Evolutionary conservation across 1,140 invertebrate species (phyloP), one percentile per base, ranked within the genome.

Genomic region (Heliothis virescens): DNA sequence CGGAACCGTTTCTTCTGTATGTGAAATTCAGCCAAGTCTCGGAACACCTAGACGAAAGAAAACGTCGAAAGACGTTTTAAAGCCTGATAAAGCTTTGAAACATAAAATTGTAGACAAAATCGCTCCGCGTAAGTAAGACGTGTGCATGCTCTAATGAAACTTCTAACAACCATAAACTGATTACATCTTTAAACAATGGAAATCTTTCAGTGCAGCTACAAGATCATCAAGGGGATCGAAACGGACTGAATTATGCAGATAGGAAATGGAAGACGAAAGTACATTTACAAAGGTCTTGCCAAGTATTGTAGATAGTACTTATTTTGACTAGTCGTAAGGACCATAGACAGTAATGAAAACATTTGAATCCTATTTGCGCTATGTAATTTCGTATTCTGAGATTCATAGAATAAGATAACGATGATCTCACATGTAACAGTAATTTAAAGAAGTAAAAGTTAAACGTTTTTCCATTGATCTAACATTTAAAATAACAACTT

Each of bases 121-220:
- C 81, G 83, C 87, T 79, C 84, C 91, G 84, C 92, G 92, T 93
- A 94, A 94, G 92, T 94, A 94, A 92, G 87, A 78, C 82, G 82
- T 86, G 83, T 92, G 89, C 89, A 91, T 92, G 91, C 87, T 88
- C 82, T 88, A 88, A 85, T 87, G 77, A 87, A 86, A 80, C 85
- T 76, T 86, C 71, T 89, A 88, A 87, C 83, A 82, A 89, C 85
- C 63, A 82, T 79, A 84, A 85, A 85, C 79, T 83, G 86, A 87
- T 83, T 72, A 81, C 81, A 83, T 82, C 73, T 86, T 84, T 87
- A 89, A 87, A 86, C 87, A 89, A 87, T 87, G 87, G 89, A 90
- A 86, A 89, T 86, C 85, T 94, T 94, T 94, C 92, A 94, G 92
- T 92, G 87, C 88, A 93, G 85, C 82, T 87, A 69, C 86, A 82